phyloP scores from a whole-genome alignment of 2,113 vertebrate genomes.

The Osmerus mordax region DNA sequence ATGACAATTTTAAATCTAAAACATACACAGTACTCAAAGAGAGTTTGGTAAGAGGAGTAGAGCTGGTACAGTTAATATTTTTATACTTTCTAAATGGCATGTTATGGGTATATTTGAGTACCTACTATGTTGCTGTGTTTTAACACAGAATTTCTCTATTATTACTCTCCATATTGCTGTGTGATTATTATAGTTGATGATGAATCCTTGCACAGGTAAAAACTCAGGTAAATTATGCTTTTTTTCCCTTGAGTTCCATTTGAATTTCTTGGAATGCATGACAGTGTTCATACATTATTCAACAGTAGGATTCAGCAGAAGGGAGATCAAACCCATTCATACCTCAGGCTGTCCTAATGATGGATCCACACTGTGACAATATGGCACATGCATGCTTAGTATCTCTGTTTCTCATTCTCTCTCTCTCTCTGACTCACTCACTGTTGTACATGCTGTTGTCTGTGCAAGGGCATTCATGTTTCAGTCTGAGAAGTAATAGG shows the following conservation, averaged over 20 bases:
- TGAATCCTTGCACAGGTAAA: not conserved
- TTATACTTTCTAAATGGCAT: too few species aligned
- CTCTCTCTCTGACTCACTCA: not conserved
- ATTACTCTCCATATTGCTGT: not conserved
- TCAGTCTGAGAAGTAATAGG: not conserved
- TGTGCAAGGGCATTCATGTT: not conserved
- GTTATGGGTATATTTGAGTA: too few species aligned
- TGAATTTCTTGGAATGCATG: not conserved
- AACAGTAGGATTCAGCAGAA: not conserved
- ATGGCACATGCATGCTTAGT: not conserved
- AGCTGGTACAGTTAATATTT: too few species aligned
- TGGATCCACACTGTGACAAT: not conserved
- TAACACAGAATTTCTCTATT: not conserved
- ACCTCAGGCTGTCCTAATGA: constrained; percentile 2
- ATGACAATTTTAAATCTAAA: too few species aligned
- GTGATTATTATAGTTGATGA: not conserved
- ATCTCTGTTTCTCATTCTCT: too few species aligned
- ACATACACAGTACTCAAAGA: too few species aligned
- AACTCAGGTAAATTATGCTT: not conserved
- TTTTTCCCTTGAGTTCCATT: not conserved
- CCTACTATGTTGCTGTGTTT: not conserved
- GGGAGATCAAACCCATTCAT: not conserved
- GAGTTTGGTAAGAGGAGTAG: too few species aligned
- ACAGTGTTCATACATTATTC: constrained; percentile 6
- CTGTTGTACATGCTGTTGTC: not conserved